These are phyloP conservation scores for Turnix velox DNA, from an alignment of 2,113 vertebrate species.

Conservation along the genomic window DNA sequence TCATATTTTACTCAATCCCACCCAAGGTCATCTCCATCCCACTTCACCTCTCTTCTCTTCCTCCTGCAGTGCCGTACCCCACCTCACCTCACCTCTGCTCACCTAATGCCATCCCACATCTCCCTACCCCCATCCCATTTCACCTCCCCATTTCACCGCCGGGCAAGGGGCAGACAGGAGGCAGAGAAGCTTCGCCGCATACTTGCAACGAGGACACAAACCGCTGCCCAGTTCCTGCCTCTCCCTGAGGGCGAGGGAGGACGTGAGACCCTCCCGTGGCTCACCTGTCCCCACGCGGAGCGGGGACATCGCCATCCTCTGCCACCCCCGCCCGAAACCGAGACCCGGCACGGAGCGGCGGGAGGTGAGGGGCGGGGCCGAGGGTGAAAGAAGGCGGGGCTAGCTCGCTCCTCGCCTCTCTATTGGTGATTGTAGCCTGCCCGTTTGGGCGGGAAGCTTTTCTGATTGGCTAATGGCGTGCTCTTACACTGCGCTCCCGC, in stretches of 20 bases:
- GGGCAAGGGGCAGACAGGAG: neutral
- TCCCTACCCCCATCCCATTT: too few species aligned
- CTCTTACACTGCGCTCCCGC: neutral
- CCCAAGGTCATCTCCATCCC: neutral
- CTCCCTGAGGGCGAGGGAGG: neutral
- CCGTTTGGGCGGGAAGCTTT: accelerated
- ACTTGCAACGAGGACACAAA: neutral
- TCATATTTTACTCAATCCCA: too few species aligned
- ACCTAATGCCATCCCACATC: neutral
- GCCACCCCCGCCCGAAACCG: neutral
- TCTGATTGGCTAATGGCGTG: neutral
- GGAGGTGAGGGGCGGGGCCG: neutral
- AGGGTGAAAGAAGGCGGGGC: accelerated
- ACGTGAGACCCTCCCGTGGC: too few species aligned
- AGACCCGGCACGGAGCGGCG: neutral
- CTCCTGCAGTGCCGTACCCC: too few species aligned
- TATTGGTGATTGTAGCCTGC: accelerated
- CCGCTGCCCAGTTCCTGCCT: neutral
- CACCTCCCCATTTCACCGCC: neutral
- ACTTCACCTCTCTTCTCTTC: too few species aligned
- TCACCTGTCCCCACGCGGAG: neutral
- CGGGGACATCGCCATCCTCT: accelerated
- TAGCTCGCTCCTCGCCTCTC: accelerated
- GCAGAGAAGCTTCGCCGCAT: neutral
- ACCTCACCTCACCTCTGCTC: too few species aligned